Evolutionary conservation across 1,140 invertebrate species (phyloP), one percentile per base, ranked within the genome.

Genomic region (Ceratitis capitata): DNA sequence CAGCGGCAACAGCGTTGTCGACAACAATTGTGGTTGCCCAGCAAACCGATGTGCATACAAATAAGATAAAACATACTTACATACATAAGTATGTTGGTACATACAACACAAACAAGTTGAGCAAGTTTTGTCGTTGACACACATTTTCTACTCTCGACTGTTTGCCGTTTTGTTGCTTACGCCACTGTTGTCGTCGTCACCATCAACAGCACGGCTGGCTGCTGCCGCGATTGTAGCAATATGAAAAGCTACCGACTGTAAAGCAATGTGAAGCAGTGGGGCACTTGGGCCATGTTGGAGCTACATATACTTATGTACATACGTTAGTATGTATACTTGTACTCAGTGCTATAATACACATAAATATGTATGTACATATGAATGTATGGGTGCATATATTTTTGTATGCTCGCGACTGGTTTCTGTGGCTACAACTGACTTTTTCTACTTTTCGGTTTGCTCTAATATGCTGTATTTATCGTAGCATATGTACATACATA

Each of bases 391-490:
- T 74, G 14, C 2, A 1, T 53, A 2, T 53, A 53, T 53, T 5
- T 53, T 4, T 3, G 51, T 23, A 23, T 2, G 19, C 45, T 23
- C 26, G 69, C 7, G 69, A 35, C 69, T 45, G 39, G 69, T 78
- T 78, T 78, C 39, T n/a, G 5, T 45, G 23, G 69, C 69, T 78
- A 78, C 69, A 78, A 78, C n/a, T n/a, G n/a, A n/a, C 69, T 47
- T 78, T 78, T 78, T 78, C 69, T n/a, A n/a, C n/a, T 78, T 78
- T 35, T 39, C 19, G 58, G 45, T n/a, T 26, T 84, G 83, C 35
- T 85, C 84, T 88, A 86, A 86, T 64, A 83, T 85, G 87, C 87
- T 35, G 26, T 61, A 23, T 6, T n/a, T n/a, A 14, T 6, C 45
- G 82, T n/a, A 83, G 26, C 26, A 32, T 45, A 45, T 4, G 39